A percentile compares a stretch with the other conserved stretches of the same genome.
Conservation (phyloP, 2,888 invertebrate genomes). For the Augiades crinisus region DNA sequence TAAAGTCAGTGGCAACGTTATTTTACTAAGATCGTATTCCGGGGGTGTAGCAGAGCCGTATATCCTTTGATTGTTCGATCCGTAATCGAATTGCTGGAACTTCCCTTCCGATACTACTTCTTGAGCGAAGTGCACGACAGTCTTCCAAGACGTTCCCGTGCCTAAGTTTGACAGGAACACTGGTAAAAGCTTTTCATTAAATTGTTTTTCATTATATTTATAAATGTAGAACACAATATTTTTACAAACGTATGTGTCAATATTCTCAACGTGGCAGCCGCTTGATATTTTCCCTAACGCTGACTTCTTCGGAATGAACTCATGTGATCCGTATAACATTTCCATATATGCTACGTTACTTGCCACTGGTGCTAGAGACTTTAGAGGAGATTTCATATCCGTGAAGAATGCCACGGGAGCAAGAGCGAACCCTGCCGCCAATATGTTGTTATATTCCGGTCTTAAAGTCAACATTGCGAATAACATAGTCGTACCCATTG, state of each 20-base stretch:
- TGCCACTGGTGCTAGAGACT: conserved; percentile 84
- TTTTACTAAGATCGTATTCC: conserved; percentile 81
- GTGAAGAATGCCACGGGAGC: conserved; percentile 86
- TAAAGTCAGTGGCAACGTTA: conserved; percentile 82
- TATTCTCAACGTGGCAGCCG: conserved; percentile 77
- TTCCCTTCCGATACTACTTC: conserved; percentile 71
- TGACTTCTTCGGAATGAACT: conserved; percentile 86
- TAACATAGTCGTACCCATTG: conserved; percentile 92
- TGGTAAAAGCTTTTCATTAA: conserved; percentile 86
- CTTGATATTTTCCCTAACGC: conserved; percentile 79
- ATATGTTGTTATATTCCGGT: conserved; percentile 84
- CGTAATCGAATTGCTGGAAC: conserved; percentile 87
- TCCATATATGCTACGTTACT: conserved; percentile 82
- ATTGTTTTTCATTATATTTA: conserved; percentile 86
- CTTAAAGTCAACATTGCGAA: conserved; percentile 85
- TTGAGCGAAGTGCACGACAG: conserved; percentile 86
- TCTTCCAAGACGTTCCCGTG: conserved; percentile 88
- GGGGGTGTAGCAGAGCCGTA: conserved; percentile 83
- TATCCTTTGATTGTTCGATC: conserved; percentile 74
- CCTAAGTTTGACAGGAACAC: conserved; percentile 86
- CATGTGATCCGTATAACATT: conserved; percentile 84
- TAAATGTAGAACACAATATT: conserved; percentile 86
- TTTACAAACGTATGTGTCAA: conserved; percentile 83
- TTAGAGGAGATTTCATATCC: conserved; percentile 84
- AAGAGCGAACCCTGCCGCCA: conserved; percentile 84